phyloP scores from a whole-genome alignment of 1,140 invertebrate species.

The Heliconius himera region DNA sequence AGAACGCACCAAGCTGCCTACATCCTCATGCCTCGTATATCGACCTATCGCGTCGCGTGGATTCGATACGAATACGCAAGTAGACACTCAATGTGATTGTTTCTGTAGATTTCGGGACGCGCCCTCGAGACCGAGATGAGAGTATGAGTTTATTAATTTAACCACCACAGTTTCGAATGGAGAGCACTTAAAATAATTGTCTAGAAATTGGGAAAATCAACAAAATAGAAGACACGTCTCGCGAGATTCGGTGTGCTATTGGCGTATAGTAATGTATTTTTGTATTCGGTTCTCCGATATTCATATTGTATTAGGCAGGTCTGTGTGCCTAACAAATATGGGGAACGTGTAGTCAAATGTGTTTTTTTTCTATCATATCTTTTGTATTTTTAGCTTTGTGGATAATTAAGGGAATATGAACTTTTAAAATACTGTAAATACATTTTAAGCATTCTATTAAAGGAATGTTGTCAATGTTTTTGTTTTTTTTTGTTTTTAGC shows the following conservation, averaged over 20 bases:
- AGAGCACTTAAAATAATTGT: conserved; percentile 58
- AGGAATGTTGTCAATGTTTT: too few relatives aligned
- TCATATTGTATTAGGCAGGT: not conserved
- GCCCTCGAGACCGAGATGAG: conserved; percentile 20
- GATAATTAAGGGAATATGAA: too few relatives aligned
- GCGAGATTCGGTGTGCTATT: conserved; percentile 12
- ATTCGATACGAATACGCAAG: conserved; percentile 27
- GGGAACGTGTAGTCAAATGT: not conserved
- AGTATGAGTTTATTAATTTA: conserved; percentile 40
- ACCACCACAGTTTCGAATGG: conserved; percentile 24
- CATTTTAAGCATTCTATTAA: too few relatives aligned
- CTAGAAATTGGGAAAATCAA: conserved; percentile 47
- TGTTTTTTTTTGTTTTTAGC: too few relatives aligned
- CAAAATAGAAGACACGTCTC: conserved; percentile 28
- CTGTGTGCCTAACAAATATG: not conserved
- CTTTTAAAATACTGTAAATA: too few relatives aligned
- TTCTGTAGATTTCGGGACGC: conserved; percentile 27
- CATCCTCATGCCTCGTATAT: too few relatives aligned
- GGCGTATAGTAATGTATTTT: not conserved
- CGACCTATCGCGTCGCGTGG: not conserved
- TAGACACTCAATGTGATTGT: conserved; percentile 23
- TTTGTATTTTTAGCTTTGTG: too few relatives aligned
- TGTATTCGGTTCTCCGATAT: not conserved
- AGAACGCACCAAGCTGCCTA: too few relatives aligned
- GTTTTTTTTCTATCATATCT: not conserved